phyloP scores from a whole-genome alignment of 2,113 vertebrate genomes.

The Panthera uncia region DNA sequence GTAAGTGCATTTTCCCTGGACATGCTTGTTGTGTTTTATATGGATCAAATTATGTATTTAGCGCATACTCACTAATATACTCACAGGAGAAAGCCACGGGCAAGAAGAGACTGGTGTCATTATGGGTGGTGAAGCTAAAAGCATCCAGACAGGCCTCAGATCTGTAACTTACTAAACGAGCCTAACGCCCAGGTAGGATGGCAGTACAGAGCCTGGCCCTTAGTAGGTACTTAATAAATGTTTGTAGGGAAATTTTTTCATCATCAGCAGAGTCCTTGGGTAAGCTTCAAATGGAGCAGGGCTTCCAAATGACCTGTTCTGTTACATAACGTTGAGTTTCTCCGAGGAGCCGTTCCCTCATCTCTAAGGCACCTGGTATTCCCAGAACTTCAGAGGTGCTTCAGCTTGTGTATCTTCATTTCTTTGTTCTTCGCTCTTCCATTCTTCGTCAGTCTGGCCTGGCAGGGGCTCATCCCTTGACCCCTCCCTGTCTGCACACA shows the following conservation, averaged over 20 bases:
- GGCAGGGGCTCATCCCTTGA: background rate
- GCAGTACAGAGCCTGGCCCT: background rate
- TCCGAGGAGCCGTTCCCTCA: background rate
- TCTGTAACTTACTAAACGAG: background rate
- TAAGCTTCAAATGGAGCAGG: background rate
- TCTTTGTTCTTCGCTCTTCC: background rate
- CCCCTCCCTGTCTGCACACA: background rate
- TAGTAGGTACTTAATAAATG: background rate
- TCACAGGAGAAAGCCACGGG: slow-evolving; percentile 21
- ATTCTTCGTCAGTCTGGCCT: background rate
- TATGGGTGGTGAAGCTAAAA: slow-evolving; percentile 34
- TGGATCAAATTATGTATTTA: background rate
- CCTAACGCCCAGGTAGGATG: background rate
- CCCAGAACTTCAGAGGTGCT: background rate
- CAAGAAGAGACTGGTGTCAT: background rate
- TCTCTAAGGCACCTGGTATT: background rate
- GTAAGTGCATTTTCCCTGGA: background rate
- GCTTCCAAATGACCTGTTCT: background rate
- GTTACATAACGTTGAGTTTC: background rate
- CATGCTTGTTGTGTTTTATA: background rate
- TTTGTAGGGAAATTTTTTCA: background rate
- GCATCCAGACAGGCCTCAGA: slow-evolving; percentile 21
- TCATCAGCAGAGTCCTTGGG: background rate
- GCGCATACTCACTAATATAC: background rate
- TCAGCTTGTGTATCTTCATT: background rate